Evolutionary conservation across 1,140 invertebrate species (phyloP), one percentile per base, ranked within the genome.

Genomic region (Diabrotica virgifera): DNA sequence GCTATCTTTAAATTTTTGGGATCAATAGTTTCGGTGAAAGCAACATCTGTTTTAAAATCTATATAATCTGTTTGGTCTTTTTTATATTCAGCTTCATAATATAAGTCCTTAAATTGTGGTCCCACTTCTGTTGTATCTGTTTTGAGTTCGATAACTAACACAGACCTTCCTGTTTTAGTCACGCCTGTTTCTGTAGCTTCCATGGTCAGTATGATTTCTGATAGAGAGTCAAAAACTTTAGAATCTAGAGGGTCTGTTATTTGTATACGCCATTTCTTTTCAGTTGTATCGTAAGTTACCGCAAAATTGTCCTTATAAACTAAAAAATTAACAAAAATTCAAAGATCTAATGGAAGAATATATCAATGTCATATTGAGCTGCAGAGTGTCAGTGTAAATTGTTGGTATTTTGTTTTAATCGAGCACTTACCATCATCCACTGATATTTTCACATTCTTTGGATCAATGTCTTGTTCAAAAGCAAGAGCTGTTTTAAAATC

Each of bases 61-160:
- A 59, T 59, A 46, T 5, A 46, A 12, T 40, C 58, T 13, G 13
- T 51, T 46, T 37, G 24, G 12, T 14, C 12, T 13, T 10, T 59
- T 5, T 35, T n/a, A 59, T 59, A 59, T 0, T 59, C 40, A 7
- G 58, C 58, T 51, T 13, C 13, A 50, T 59, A 59, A 12, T 10
- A 24, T 8, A 35, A 11, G 5, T 59, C 38, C 37, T 37, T 46
- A 50, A 59, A 59, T 59, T 59, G n/a, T 8, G 58, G 58, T 13
- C n/a, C 24, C 7, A 54, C 52, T 59, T 36, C n/a, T 9, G 14
- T 36, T 12, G 13, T n/a, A 36, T 37, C 4, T 10, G 24, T 12
- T 56, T 62, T 10, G 8, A 70, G 14, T 36, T 52, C 24, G 35
- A 72, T 11, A 46, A 70, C 36, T 13, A 72, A 55, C 35, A 66